Conservation (phyloP, 2,888 invertebrate species). For the Eristalinus aeneus region DNA sequence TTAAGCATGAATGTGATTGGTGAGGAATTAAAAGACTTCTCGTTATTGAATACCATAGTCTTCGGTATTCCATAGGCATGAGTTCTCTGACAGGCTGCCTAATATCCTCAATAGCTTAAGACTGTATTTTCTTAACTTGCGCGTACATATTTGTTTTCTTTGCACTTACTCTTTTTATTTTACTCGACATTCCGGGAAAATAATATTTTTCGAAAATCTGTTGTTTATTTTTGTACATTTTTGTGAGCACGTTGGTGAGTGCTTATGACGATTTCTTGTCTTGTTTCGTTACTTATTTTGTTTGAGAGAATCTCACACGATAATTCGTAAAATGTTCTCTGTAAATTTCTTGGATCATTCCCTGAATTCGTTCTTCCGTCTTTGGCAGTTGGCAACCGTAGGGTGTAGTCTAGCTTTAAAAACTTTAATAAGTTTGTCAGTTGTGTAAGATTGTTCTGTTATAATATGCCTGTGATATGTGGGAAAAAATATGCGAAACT, state of each 20-base stretch:
- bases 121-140: not conserved
- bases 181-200: constrained; percentile 55
- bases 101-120: constrained; percentile 15
- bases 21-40: no score
- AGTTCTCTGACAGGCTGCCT: constrained; percentile 3
- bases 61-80: no score
- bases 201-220: constrained; percentile 37
- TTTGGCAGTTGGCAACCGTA: not conserved
- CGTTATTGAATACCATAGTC: no score
- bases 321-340: no score
- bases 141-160: constrained; percentile 4
- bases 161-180: constrained; percentile 27
- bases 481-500: no score
- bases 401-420: not conserved
- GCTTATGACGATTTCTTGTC: constrained; percentile 5
- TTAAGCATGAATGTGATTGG: no score
- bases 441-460: no score
- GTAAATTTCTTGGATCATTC: no score
- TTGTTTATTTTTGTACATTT: constrained; percentile 14
- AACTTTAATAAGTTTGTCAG: not conserved
- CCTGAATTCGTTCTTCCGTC: not conserved
- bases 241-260: constrained; percentile 17
- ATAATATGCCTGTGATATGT: no score
- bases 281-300: not conserved
- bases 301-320: not conserved